These are phyloP conservation scores for Fregetta grallaria DNA, from an alignment of 2,113 vertebrate genomes.

Conservation along the genomic window DNA sequence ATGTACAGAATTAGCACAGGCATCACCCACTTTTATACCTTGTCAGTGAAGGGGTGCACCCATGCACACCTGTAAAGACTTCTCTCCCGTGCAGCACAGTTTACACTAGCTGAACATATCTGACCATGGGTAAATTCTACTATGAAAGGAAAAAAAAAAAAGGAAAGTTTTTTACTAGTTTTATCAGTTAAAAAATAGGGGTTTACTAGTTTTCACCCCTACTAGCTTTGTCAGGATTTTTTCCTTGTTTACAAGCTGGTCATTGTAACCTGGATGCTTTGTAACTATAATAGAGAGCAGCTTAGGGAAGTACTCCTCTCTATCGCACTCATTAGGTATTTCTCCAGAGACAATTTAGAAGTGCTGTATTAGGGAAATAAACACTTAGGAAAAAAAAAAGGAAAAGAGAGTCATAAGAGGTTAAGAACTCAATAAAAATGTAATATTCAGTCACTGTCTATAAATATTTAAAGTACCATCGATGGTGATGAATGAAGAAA, in stretches of 20 bases:
- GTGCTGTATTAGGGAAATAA: conserved; percentile 28
- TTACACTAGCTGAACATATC: background rate
- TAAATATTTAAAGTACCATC: conserved; percentile 15
- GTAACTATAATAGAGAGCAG: background rate
- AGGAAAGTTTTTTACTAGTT: background rate
- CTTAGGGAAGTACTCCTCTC: background rate
- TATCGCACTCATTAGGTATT: background rate
- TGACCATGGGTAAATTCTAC: background rate
- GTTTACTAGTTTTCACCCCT: background rate
- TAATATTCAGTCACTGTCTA: background rate
- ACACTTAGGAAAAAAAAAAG: background rate
- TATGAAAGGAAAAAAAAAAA: background rate
- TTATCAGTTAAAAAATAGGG: background rate
- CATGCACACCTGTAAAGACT: background rate
- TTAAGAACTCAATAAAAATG: conserved; percentile 32
- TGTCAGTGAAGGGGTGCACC: background rate
- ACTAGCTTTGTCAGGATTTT: background rate
- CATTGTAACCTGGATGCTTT: background rate
- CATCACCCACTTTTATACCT: background rate
- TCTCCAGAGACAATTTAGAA: conserved; percentile 27
- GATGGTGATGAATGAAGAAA: background rate
- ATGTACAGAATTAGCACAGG: background rate
- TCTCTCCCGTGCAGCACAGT: fast-evolving
- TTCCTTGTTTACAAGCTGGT: background rate
- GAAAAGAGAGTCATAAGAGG: background rate